Conservation (phyloP, 2,888 invertebrate species). For the Phania funesta region DNA sequence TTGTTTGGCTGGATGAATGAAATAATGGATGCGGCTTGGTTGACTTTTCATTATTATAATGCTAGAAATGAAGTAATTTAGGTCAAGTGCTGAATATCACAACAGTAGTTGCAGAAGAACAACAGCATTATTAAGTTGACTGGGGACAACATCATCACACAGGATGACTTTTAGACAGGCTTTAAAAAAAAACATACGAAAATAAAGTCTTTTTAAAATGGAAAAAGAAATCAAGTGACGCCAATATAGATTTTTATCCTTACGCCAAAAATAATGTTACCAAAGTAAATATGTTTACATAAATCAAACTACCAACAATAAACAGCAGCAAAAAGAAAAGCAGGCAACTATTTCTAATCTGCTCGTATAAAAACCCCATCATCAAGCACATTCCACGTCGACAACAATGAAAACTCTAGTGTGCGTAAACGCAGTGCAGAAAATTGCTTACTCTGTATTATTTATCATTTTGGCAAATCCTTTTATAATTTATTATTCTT, state of each 20-base stretch:
- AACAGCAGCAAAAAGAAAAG: conserved; percentile 3
- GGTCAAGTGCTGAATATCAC: conserved; percentile 65
- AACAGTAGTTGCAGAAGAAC: conserved; percentile 1
- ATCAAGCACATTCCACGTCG: not conserved
- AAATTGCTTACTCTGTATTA: conserved; percentile 31
- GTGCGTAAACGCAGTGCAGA: conserved; percentile 51
- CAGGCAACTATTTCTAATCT: not conserved
- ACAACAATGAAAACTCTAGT: not conserved
- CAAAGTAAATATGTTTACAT: conserved; percentile 25
- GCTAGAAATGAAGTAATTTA: conserved; percentile 60
- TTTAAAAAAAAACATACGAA: conserved; percentile 7
- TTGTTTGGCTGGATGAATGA: conserved; percentile 33
- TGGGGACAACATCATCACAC: conserved; percentile 19
- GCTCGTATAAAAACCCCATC: not conserved
- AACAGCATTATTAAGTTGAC: conserved; percentile 4
- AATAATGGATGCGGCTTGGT: conserved; percentile 33
- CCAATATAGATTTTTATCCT: conserved; percentile 56
- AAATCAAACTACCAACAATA: conserved; percentile 48
- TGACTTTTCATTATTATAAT: conserved; percentile 64
- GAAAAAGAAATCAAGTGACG: conserved; percentile 27
- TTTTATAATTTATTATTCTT: conserved; percentile 18
- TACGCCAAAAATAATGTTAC: conserved; percentile 39
- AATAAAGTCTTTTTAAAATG: conserved; percentile 2
- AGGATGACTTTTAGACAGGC: conserved; percentile 27
- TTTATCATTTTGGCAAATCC: conserved; percentile 30